Percentiles rank a stretch among this genome's conserved stretches.
Evolutionary conservation across 2,113 vertebrate genomes (phyloP).

Genomic region (Isichthys henryi): DNA sequence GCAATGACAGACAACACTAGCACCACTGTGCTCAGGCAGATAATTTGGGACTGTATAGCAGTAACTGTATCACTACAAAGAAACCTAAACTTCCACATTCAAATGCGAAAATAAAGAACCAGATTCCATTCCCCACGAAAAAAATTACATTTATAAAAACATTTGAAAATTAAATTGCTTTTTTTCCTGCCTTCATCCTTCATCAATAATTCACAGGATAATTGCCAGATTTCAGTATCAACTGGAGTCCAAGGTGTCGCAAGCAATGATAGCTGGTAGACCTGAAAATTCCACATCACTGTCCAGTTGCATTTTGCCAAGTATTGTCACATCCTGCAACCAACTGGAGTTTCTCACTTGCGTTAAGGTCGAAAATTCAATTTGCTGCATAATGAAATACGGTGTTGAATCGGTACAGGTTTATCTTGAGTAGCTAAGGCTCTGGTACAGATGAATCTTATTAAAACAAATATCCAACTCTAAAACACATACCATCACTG

Average conservation of each 20-base stretch:
- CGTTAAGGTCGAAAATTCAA: background rate
- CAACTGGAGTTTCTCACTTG: background rate
- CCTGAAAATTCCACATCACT: background rate
- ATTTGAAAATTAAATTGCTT: constrained; percentile 17
- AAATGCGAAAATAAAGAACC: background rate
- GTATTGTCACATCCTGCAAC: background rate
- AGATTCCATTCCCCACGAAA: background rate
- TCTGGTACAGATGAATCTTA: background rate
- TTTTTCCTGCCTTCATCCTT: constrained; percentile 2
- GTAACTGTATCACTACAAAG: constrained; percentile 19
- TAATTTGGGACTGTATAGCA: constrained; percentile 2
- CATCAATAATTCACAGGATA: background rate
- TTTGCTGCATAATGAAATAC: background rate
- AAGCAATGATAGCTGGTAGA: background rate
- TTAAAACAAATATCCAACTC: background rate
- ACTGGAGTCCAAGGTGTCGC: background rate
- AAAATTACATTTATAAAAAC: background rate
- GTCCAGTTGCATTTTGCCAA: background rate
- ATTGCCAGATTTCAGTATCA: background rate
- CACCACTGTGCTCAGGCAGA: constrained; percentile 24
- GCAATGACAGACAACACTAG: constrained; percentile 25
- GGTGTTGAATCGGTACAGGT: background rate
- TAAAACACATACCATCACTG: background rate
- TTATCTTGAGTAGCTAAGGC: background rate
- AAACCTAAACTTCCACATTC: constrained; percentile 18